Base-by-base conservation (phyloP, 2,888 invertebrate genomes). In the Hanleya hanleyi region DNA sequence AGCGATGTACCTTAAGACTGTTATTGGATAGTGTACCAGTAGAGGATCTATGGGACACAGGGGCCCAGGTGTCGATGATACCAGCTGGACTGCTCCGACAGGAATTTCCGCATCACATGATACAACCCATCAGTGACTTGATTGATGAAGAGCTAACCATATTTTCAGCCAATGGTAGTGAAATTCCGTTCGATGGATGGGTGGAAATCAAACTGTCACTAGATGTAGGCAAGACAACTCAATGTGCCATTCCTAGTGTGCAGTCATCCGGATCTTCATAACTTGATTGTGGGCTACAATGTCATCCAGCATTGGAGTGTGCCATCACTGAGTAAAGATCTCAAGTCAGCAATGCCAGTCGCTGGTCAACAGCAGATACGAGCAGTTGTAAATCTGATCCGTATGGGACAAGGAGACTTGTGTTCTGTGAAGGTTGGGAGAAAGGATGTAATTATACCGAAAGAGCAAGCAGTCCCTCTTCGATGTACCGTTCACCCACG, bases 151-250 rank as follows among this genome's bases (percentile, higher is more conserved):
- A 62, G 6, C 22, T 29, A 33, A 12, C 36, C 32, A 33, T 62
- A 12, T 33, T 32, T 12, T 62, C 33, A 32, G 62, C 62, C 32
- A 62, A 22, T 57, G 57, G 57, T 9, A 26, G 12, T 7, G 57
- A 57, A 9, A 62, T 62, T 33, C 62, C 62, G 6, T 62, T 62
- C 32, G 62, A 62, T 9, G 33, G 32, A 7, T 62, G 62, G 62
- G 62, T 62, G 7, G 62, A 35, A 32, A 12, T 62, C 12, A 62
- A 22, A 32, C 6, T 62, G 36, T 33, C 62, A 32, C 9, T 35
- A 5, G 9, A 62, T 7, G 12, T 7, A 35, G 32, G 36, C 22
- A 32, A 62, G 7, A 5, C 32, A 33, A 7, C 22, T 62, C 7
- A 62, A 12, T 32, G 62, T 62, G 7, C 62, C 33, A 32, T 62